Evolutionary conservation across 2,113 vertebrate species (phyloP).

Genomic region (Triplophysa siluroides): DNA sequence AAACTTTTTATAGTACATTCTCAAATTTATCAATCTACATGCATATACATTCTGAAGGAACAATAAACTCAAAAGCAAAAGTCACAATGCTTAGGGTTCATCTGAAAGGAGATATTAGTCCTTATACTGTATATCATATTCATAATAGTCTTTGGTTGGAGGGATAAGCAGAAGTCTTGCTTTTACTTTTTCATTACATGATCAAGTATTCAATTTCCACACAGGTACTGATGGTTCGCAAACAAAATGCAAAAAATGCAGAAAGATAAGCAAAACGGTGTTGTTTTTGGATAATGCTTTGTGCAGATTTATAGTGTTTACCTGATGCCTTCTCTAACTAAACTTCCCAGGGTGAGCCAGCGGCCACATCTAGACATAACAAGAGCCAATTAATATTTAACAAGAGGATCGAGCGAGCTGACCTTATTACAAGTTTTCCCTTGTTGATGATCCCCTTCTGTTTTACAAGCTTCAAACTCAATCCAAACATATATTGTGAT

Average conservation of each 20-base stretch:
- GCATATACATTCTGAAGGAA: background rate
- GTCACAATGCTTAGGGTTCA: background rate
- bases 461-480: background rate
- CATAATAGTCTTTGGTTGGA: background rate
- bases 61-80: background rate
- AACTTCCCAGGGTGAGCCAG: background rate
- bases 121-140: background rate
- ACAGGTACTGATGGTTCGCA: background rate
- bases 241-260: background rate
- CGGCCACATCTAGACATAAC: background rate
- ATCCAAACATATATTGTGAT: background rate
- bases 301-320: conserved; percentile 9
- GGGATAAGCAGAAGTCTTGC: background rate
- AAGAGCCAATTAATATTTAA: conserved; percentile 3
- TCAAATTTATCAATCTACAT: conserved; percentile 8
- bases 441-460: background rate
- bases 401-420: conserved; percentile 1
- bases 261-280: background rate
- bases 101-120: background rate
- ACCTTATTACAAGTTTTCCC: background rate
- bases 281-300: background rate
- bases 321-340: background rate
- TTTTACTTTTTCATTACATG: background rate
- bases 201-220: background rate
- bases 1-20: conserved; percentile 22